Conservation (phyloP, 2,888 invertebrate genomes). For the Schizaphis graminum region DNA sequence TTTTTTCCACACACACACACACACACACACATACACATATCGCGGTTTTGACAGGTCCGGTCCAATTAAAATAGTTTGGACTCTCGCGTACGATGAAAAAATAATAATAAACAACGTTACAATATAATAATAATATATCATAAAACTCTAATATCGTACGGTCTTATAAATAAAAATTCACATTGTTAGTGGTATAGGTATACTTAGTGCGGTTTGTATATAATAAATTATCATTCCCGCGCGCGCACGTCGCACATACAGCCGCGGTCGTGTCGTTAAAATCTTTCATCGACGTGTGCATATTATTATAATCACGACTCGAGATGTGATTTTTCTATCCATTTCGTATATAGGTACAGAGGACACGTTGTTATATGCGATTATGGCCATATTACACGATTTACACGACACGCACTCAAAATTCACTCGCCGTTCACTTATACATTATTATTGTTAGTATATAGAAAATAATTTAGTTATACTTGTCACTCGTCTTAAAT, state of each 20-base stretch:
- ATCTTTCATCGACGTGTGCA: not conserved
- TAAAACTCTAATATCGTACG: not conserved
- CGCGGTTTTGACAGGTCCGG: slow-evolving; percentile 30
- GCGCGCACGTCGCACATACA: not conserved
- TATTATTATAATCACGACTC: not conserved
- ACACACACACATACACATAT: not conserved
- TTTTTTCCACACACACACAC: not conserved
- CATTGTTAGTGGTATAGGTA: not conserved
- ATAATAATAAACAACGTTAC: not conserved
- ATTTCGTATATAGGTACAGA: not conserved
- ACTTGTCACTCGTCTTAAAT: not conserved
- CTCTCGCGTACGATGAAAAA: not conserved
- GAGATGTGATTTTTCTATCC: not conserved
- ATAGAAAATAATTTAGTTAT: too few relatives aligned
- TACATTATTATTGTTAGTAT: not conserved
- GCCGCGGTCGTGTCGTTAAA: not conserved
- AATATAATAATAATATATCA: not conserved
- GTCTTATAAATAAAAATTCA: not conserved
- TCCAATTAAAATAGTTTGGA: slow-evolving; percentile 40
- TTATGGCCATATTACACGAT: too few relatives aligned
- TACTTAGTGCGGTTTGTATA: not conserved
- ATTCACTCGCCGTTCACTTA: not conserved
- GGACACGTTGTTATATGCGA: not conserved
- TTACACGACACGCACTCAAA: not conserved
- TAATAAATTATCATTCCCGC: not conserved